Percentiles rank a stretch among this genome's conserved stretches.
These are phyloP conservation scores for Urosaurus nigricauda DNA, from an alignment of 2,797 vertebrate genomes.

Conservation along the genomic window DNA sequence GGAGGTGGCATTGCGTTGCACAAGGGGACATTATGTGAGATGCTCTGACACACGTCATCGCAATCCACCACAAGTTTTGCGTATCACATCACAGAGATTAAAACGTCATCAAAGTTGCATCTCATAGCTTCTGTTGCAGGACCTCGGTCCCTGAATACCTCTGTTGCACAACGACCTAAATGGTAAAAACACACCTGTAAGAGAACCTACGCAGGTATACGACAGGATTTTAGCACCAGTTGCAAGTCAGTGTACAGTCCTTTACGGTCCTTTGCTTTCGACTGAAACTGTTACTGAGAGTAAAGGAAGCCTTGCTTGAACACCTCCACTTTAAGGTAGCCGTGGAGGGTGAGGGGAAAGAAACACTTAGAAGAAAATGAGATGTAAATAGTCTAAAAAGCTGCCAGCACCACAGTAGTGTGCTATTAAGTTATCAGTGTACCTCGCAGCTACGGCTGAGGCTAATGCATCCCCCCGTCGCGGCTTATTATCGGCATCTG, in stretches of 20 bases:
- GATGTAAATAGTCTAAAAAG: slow-evolving; percentile 68
- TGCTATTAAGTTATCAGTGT: slow-evolving; percentile 63
- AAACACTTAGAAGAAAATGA: slow-evolving; percentile 48
- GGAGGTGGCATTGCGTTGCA: too few relatives aligned
- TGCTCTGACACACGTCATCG: too few relatives aligned
- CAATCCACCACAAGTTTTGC: too few relatives aligned
- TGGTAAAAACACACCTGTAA: too few relatives aligned
- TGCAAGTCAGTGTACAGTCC: slow-evolving; percentile 6
- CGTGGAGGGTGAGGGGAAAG: neutral
- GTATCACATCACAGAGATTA: too few relatives aligned
- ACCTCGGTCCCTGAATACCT: too few relatives aligned
- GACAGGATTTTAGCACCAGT: neutral
- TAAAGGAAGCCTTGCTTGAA: slow-evolving; percentile 54
- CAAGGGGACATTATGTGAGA: too few relatives aligned
- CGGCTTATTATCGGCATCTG: slow-evolving; percentile 69
- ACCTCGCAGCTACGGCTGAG: slow-evolving; percentile 58
- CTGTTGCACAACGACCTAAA: too few relatives aligned
- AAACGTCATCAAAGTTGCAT: too few relatives aligned
- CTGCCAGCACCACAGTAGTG: slow-evolving; percentile 67
- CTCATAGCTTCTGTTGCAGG: too few relatives aligned
- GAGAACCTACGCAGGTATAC: too few relatives aligned
- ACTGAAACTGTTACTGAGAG: slow-evolving; percentile 47
- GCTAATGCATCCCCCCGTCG: slow-evolving; percentile 71
- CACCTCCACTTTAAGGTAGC: slow-evolving; percentile 30
- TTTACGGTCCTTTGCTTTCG: neutral